Evolutionary conservation across 2,113 vertebrate species (phyloP).

Genomic region (Corythaixoides concolor): DNA sequence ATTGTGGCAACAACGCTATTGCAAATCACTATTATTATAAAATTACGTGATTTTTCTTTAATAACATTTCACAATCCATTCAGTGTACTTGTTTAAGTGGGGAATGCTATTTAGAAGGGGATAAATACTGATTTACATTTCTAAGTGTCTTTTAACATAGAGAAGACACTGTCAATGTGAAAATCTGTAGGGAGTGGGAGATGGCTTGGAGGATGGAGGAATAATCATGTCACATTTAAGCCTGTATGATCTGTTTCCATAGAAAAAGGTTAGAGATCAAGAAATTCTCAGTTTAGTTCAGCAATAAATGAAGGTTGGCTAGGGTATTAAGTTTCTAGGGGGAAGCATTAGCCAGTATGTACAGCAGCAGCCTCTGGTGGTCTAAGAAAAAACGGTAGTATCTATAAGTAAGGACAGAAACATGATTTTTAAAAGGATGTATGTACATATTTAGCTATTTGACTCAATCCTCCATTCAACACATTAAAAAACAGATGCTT

Average conservation of each 20-base stretch:
- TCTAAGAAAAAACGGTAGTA: slow-evolving; percentile 62
- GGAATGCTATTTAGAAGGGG: neutral
- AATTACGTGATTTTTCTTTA: neutral
- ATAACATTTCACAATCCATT: neutral
- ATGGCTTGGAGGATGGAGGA: neutral
- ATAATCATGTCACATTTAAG: slow-evolving; percentile 2
- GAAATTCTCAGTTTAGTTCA: slow-evolving; percentile 26
- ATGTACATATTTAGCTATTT: slow-evolving; percentile 77
- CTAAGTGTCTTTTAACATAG: slow-evolving; percentile 6
- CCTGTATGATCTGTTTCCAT: neutral
- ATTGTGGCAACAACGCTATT: neutral
- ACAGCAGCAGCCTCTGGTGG: slow-evolving; percentile 77
- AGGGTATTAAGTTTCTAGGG: slow-evolving; percentile 14
- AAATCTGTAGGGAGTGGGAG: slow-evolving; percentile 22
- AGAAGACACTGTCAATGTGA: neutral
- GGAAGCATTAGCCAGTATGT: slow-evolving; percentile 47
- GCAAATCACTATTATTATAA: neutral
- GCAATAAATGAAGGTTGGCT: slow-evolving; percentile 6
- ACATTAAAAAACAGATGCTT: slow-evolving; percentile 76
- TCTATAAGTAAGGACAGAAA: slow-evolving; percentile 50
- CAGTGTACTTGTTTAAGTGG: slow-evolving; percentile 3
- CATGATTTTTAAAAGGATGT: slow-evolving; percentile 62
- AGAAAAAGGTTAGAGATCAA: slow-evolving; percentile 22
- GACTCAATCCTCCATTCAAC: slow-evolving; percentile 66
- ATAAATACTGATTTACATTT: slow-evolving; percentile 45